A percentile compares a stretch with the other conserved stretches of the same genome.
Evolutionary conservation across 2,113 vertebrate species (phyloP).

Genomic region (Harpagus bidentatus): DNA sequence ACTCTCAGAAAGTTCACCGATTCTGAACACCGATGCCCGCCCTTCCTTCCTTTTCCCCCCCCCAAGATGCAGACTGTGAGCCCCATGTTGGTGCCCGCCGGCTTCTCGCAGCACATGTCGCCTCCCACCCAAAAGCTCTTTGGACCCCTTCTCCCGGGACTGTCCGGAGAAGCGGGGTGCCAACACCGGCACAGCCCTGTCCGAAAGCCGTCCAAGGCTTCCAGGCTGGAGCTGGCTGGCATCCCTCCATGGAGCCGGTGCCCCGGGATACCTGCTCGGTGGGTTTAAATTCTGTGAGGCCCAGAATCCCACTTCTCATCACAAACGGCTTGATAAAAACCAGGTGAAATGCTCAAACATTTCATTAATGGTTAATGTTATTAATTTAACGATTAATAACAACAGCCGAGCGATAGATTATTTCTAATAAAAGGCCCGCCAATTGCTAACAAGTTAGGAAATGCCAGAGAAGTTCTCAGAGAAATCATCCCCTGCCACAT

Average conservation of each 20-base stretch:
- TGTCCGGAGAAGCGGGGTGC: background rate
- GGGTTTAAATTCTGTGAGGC: background rate
- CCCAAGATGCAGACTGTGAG: background rate
- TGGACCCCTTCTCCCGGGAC: background rate
- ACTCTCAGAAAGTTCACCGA: background rate
- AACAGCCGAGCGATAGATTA: background rate
- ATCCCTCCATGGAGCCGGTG: background rate
- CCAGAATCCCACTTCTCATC: background rate
- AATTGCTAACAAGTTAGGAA: background rate
- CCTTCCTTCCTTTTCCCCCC: background rate
- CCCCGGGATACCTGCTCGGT: background rate
- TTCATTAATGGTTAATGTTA: background rate
- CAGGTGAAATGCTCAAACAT: background rate
- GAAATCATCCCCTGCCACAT: background rate
- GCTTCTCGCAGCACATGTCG: background rate
- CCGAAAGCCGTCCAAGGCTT: background rate
- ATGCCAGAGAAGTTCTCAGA: conserved; percentile 1
- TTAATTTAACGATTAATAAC: background rate
- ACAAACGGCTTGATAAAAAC: background rate
- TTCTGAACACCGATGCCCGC: too few species aligned
- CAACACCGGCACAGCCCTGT: background rate
- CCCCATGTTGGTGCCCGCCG: fast-evolving
- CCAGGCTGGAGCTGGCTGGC: background rate
- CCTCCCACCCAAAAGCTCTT: background rate
- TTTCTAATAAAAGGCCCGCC: background rate